Conservation (phyloP, 2,888 invertebrate genomes). For the Perithous albicinctus region DNA sequence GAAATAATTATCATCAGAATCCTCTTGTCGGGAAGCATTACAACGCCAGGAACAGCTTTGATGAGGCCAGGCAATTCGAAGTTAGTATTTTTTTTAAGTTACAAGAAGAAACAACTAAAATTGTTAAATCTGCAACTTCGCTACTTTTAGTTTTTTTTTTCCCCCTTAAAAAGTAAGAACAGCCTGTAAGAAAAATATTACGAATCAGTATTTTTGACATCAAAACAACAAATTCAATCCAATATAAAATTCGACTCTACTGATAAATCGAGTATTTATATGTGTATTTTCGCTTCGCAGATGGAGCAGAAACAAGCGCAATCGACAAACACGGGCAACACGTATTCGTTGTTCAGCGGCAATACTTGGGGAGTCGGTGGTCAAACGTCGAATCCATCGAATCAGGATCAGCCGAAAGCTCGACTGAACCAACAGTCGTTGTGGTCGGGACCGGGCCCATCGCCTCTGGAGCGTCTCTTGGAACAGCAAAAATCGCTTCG, state of each 20-base stretch:
- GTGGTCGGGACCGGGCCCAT: conserved; percentile 92
- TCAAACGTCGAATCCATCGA: conserved; percentile 73
- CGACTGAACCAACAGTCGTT: conserved; percentile 87
- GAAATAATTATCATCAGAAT: conserved; percentile 77
- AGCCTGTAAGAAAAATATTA: too few relatives aligned
- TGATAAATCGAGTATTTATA: not conserved
- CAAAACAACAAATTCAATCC: too few relatives aligned
- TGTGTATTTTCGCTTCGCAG: conserved; percentile 71
- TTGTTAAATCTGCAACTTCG: too few relatives aligned
- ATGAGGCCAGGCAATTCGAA: conserved; percentile 76
- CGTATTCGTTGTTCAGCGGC: conserved; percentile 87
- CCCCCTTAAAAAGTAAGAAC: too few relatives aligned
- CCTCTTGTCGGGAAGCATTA: conserved; percentile 69
- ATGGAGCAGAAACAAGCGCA: conserved; percentile 83
- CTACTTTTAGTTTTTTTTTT: too few relatives aligned
- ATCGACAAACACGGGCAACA: conserved; percentile 82
- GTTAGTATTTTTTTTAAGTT: conserved; percentile 68
- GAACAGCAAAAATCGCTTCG: conserved; percentile 91
- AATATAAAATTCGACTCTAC: too few relatives aligned
- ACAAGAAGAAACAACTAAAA: too few relatives aligned
- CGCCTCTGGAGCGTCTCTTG: conserved; percentile 91
- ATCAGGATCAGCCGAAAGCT: conserved; percentile 77
- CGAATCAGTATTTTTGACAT: too few relatives aligned
- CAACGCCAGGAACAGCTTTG: conserved; percentile 73
- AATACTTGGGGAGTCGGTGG: conserved; percentile 76